Conservation (phyloP, 2,888 invertebrate genomes). For the Oscheius sp. region DNA sequence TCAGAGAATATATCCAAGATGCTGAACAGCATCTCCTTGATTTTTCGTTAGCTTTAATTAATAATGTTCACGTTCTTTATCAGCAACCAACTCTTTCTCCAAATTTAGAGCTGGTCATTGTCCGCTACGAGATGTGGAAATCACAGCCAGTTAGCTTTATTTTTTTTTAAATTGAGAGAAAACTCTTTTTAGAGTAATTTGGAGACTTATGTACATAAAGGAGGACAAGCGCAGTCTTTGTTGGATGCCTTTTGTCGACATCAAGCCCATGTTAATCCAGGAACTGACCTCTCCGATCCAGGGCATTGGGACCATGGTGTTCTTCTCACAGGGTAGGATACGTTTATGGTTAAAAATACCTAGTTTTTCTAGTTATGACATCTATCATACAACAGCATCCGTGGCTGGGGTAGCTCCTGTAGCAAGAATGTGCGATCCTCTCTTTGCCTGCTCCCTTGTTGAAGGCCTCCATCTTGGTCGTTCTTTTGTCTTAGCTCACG, state of each 20-base stretch:
- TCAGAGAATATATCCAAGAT: constrained; percentile 58
- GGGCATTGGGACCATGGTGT: constrained; percentile 70
- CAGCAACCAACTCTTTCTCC: constrained; percentile 67
- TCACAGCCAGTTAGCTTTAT: constrained; percentile 63
- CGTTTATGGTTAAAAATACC: background rate
- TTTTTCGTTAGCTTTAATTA: constrained; percentile 69
- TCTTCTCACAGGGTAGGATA: constrained; percentile 61
- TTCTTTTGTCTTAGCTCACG: constrained; percentile 70
- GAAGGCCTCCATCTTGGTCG: constrained; percentile 70
- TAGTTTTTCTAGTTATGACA: constrained; percentile 58
- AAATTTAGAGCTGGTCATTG: constrained; percentile 68
- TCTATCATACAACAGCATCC: constrained; percentile 69
- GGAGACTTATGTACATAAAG: constrained; percentile 62
- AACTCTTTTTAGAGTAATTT: constrained; percentile 49
- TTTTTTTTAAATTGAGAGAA: background rate
- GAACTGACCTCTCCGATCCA: constrained; percentile 67
- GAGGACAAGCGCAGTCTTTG: constrained; percentile 69
- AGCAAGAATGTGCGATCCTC: constrained; percentile 69
- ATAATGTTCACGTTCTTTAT: constrained; percentile 68
- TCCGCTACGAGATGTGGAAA: constrained; percentile 70
- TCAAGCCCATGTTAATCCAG: constrained; percentile 68
- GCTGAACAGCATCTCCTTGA: constrained; percentile 69
- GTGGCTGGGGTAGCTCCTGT: constrained; percentile 71
- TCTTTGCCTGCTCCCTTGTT: constrained; percentile 69
- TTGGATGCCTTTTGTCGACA: constrained; percentile 69